Base-by-base conservation (phyloP, 2,888 invertebrate species). In the Hylaea fasciaria region DNA sequence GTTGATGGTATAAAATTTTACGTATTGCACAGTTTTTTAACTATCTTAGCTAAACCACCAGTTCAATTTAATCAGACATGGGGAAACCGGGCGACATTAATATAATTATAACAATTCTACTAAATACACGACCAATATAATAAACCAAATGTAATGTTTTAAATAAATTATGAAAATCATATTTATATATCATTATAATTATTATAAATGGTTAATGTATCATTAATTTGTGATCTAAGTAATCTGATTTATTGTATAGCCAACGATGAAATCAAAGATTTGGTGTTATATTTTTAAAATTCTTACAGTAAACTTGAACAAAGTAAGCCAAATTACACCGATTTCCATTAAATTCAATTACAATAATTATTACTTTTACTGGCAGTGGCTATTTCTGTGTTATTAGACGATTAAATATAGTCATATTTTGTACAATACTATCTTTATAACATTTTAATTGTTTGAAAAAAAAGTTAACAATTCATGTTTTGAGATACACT, bases 311-410 rank as follows among this genome's bases (percentile, higher is more conserved):
- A n/a, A n/a, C n/a, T n/a, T n/a, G n/a, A n/a, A n/a, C n/a, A 10
- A 37, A n/a, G 37, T 37, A 37, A 5, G 37, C 37, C 37, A 1
- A n/a, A 12, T 10, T n/a, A 37, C n/a, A 37, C n/a, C 37, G n/a
- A 11, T 7, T 37, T n/a, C n/a, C 22, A 22, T 22, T 22, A 41
- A 47, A 40, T 47, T 41, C 12, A 49, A 57, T 53, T 43, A 50
- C 56, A 55, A 47, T 60, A 43, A 61, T 47, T 70, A 65, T 73
- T 74, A 75, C 57, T 71, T 71, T 70, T 67, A 55, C 64, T 79
- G 85, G 83, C 84, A 85, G 86, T 85, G 80, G 81, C 81, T 77
- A 76, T 62, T 69, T 65, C 56, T 69, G 65, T 54, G 65, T 70
- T 62, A 61, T 49, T 41, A 28, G 40, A 35, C 35, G 5, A 14